Percentiles rank a stretch among this genome's conserved stretches.
Evolutionary conservation across 2,888 invertebrate genomes (phyloP).

Genomic region (Cosmorhoe ocellata): DNA sequence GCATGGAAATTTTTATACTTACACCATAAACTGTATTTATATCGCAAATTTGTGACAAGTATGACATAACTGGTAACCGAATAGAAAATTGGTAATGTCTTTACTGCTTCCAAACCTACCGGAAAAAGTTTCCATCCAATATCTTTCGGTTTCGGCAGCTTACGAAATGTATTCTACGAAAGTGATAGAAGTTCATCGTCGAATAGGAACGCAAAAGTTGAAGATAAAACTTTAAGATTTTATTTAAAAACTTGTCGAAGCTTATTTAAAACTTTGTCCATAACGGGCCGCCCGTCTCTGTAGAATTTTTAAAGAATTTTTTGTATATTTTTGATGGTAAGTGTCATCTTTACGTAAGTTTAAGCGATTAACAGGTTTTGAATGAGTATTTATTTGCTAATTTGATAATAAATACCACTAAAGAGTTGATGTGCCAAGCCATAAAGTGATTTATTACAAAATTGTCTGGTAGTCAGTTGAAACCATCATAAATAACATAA

Average conservation of each 20-base stretch:
- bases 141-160: slow-evolving; percentile 27
- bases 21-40: too few species aligned
- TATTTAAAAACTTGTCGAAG: slow-evolving; percentile 58
- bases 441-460: slow-evolving; percentile 2
- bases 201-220: slow-evolving; percentile 60
- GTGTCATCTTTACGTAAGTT: slow-evolving; percentile 4
- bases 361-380: slow-evolving; percentile 8
- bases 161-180: slow-evolving; percentile 28
- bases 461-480: neutral
- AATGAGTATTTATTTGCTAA: slow-evolving; percentile 10
- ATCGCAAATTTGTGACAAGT: too few species aligned
- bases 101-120: slow-evolving; percentile 17
- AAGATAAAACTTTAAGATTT: slow-evolving; percentile 74
- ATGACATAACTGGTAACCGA: slow-evolving; percentile 1
- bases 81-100: slow-evolving; percentile 15
- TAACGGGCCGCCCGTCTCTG: slow-evolving; percentile 44
- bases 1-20: too few species aligned
- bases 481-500: slow-evolving; percentile 4
- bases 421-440: neutral
- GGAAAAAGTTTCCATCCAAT: slow-evolving; percentile 33
- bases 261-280: slow-evolving; percentile 61
- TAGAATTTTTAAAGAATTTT: slow-evolving; percentile 14
- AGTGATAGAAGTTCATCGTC: slow-evolving; percentile 53
- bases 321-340: slow-evolving; percentile 9
- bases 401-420: slow-evolving; percentile 4